Evolutionary conservation across 2,888 invertebrate species (phyloP).

Genomic region (Drosophila yooni): DNA sequence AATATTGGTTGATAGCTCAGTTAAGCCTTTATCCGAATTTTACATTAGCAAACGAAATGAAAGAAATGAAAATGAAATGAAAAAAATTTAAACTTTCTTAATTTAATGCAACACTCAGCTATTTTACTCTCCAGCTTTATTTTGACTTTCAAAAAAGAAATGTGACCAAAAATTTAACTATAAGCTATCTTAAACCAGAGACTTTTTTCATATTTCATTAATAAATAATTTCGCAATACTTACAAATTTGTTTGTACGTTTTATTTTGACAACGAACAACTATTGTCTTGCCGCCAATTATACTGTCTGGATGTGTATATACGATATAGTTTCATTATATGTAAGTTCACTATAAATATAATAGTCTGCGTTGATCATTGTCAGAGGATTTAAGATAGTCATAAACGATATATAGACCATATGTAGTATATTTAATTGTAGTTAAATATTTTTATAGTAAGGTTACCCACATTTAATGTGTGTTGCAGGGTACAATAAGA

Average conservation of each 20-base stretch:
- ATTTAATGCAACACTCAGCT: background rate
- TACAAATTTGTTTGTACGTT: background rate
- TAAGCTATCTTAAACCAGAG: background rate
- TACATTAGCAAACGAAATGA: background rate
- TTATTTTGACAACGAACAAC: background rate
- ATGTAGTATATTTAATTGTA: background rate
- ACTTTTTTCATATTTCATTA: background rate
- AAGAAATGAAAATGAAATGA: background rate
- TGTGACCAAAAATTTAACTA: background rate
- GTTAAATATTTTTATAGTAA: background rate
- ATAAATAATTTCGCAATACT: background rate
- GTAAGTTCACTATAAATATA: background rate
- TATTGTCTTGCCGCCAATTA: background rate
- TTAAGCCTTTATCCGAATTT: background rate
- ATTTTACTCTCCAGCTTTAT: background rate
- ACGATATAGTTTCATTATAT: background rate
- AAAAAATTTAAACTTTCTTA: background rate
- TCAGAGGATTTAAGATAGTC: background rate
- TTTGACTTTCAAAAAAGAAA: background rate
- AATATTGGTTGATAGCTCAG: background rate
- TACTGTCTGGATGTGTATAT: background rate
- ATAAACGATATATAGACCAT: background rate
- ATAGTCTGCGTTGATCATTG: background rate
- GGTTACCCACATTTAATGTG: background rate
- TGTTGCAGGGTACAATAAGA: slow-evolving; percentile 14